A percentile compares a stretch with the other conserved stretches of the same genome.
These are phyloP conservation scores for Sebastes kiyomatsui DNA, from an alignment of 2,797 vertebrate species.

Conservation along the genomic window DNA sequence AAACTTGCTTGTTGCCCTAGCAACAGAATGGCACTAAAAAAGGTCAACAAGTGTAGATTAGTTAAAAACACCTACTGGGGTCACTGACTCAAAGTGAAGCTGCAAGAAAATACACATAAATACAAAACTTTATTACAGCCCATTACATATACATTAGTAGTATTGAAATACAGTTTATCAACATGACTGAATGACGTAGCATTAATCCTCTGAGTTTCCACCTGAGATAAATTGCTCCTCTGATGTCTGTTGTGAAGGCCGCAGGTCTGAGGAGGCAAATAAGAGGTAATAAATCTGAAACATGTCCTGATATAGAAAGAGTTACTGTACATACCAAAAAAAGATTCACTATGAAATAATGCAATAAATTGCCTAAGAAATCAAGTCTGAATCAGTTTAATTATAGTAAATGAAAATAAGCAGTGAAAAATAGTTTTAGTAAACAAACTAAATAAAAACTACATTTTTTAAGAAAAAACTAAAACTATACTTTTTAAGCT, in stretches of 20 bases:
- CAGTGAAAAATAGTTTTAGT: too few relatives aligned
- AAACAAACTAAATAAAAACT: too few relatives aligned
- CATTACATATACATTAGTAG: neutral
- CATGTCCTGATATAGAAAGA: neutral
- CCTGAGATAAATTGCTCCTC: neutral
- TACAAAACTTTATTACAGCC: constrained; percentile 13
- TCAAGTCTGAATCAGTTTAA: neutral
- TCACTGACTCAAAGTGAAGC: neutral
- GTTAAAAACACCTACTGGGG: neutral
- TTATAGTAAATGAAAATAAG: too few relatives aligned
- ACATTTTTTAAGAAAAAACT: too few relatives aligned
- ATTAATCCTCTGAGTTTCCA: constrained; percentile 14
- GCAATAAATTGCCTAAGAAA: neutral
- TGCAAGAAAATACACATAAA: neutral
- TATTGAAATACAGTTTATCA: neutral
- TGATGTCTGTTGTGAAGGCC: constrained; percentile 10
- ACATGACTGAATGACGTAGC: neutral
- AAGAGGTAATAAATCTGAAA: neutral
- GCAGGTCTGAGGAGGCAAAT: constrained; percentile 64
- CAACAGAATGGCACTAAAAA: too few relatives aligned
- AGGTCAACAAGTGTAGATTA: too few relatives aligned
- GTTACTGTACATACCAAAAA: neutral
- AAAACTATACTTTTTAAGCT: too few relatives aligned
- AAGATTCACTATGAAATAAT: neutral
- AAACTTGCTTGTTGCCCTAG: too few relatives aligned